These are phyloP conservation scores for Loxodonta africana DNA, from an alignment of 2,113 vertebrate species.

Conservation along the genomic window DNA sequence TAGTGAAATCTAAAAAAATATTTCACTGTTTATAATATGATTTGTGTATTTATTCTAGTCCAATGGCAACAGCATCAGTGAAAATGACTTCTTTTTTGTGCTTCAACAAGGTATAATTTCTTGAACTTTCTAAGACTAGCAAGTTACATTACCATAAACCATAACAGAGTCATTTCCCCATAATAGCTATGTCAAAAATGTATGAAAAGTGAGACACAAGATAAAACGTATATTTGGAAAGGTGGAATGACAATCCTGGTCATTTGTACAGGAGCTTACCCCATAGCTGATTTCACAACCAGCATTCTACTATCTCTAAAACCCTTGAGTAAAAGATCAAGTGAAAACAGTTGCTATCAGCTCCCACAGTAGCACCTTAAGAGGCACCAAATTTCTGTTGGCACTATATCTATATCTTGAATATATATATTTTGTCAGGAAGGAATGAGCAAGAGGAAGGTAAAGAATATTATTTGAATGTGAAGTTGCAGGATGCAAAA, in stretches of 20 bases:
- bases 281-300: background rate
- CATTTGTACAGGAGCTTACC: background rate
- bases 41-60: conserved; percentile 67
- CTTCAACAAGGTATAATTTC: conserved; percentile 53
- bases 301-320: background rate
- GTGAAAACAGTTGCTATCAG: no score
- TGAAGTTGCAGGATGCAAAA: background rate
- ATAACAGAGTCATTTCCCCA: conserved; percentile 43
- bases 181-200: conserved; percentile 34
- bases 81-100: conserved; percentile 44
- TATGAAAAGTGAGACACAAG: background rate
- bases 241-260: conserved; percentile 2
- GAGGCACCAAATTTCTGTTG: background rate
- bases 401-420: background rate
- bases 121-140: conserved; percentile 53
- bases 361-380: background rate
- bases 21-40: conserved; percentile 72
- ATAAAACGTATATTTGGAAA: conserved; percentile 60
- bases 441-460: background rate
- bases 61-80: background rate
- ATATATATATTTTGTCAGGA: background rate
- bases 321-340: background rate
- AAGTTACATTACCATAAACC: conserved; percentile 12
- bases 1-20: conserved; percentile 68
- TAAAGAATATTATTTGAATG: background rate